Percentiles rank a stretch among this genome's conserved stretches.
These are phyloP conservation scores for Anguilla marmorata DNA, from an alignment of 2,797 vertebrate species.

Conservation along the genomic window DNA sequence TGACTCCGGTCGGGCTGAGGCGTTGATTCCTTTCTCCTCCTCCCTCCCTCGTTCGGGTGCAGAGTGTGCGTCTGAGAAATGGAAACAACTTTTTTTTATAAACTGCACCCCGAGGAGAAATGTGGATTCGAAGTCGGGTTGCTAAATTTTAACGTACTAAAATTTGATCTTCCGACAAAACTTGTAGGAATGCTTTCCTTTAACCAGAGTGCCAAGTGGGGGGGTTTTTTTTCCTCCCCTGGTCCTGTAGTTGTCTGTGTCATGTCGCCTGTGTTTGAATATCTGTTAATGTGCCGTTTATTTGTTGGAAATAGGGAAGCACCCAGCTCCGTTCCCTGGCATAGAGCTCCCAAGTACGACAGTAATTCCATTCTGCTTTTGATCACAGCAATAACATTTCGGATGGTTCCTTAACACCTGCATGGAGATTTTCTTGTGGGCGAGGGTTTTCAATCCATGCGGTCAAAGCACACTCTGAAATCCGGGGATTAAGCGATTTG, in stretches of 20 bases:
- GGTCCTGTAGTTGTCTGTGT: constrained; percentile 56
- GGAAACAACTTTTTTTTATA: neutral
- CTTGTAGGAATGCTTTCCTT: neutral
- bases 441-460: constrained; percentile 67
- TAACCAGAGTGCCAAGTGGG: neutral
- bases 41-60: neutral
- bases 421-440: constrained; percentile 61
- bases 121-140: neutral
- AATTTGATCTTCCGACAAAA: neutral
- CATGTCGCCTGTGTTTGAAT: constrained; percentile 54
- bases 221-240: neutral
- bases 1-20: constrained; percentile 42
- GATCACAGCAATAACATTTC: constrained; percentile 66
- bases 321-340: constrained; percentile 57
- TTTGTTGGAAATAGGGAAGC: constrained; percentile 56
- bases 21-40: constrained; percentile 2
- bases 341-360: constrained; percentile 72
- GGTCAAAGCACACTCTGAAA: constrained; percentile 47
- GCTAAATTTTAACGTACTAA: neutral
- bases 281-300: constrained; percentile 51
- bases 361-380: constrained; percentile 62
- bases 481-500: neutral
- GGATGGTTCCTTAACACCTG: constrained; percentile 69
- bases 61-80: neutral
- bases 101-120: neutral